Base-by-base conservation (phyloP, 2,888 invertebrate species). In the Lottia gigantea region DNA sequence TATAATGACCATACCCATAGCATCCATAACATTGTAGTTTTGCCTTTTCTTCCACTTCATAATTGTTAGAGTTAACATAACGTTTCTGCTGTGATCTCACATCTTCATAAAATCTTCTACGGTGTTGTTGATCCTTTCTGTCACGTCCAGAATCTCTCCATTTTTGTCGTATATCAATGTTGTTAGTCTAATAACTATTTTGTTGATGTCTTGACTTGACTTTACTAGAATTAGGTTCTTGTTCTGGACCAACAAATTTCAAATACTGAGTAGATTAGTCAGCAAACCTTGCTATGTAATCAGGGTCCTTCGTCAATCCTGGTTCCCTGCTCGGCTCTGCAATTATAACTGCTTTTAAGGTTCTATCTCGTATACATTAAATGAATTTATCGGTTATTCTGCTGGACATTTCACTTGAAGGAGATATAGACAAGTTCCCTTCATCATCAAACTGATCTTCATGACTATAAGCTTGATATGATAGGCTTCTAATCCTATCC, bases 401-500 rank as follows among this genome's bases (percentile, higher is more conserved):
- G 4, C 6, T 12, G n/a, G n/a, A 19, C 55, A 55, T 55, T 55
- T 55, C 55, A 23, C 19, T 19, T 11, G 19, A 23, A 23, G 23
- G 19, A 2, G 55, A 55, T 12, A 55, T 14, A 23, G 19, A 55
- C 19, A 55, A 23, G 14, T 55, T 55, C 19, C 55, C 55, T 19
- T 55, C 55, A 15, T 55, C 55, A 55, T 55, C 55, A 55, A 55
- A 55, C n/a, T 16, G 8, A 19, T n/a, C 23, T 55, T 55, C 55
- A 55, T 16, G 16, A 55, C 55, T 19, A 14, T 19, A 11, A 19
- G 55, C 55, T 55, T 55, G 16, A 19, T 55, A 55, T n/a, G n/a
- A n/a, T 14, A 55, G 23, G 14, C 55, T 55, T 55, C 55, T n/a
- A 55, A 55, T 55, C 55, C 55, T 55, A 23, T 55, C 55, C 55